A percentile compares a stretch with the other conserved stretches of the same genome.
These are phyloP conservation scores for Drosophila parvula DNA, from an alignment of 1,140 invertebrate genomes.

Conservation along the genomic window DNA sequence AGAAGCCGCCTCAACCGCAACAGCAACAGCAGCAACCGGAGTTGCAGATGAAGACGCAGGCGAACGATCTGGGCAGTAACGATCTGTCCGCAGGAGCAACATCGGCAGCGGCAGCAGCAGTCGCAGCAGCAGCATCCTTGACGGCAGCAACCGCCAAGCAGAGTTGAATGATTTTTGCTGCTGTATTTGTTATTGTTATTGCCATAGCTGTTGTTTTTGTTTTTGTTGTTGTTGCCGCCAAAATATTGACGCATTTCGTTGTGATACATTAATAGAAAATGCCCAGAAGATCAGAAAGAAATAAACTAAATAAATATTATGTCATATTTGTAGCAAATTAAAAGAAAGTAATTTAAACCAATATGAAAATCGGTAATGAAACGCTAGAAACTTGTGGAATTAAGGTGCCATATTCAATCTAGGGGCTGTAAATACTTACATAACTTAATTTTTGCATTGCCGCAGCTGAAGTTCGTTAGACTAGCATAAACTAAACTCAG, in stretches of 20 bases:
- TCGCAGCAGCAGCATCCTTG: conserved; percentile 26
- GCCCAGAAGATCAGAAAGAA: conserved; percentile 42
- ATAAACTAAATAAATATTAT: conserved; percentile 44
- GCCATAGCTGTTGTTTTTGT: conserved; percentile 34
- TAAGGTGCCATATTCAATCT: conserved; percentile 56
- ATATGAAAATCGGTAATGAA: conserved; percentile 56
- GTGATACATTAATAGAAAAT: conserved; percentile 74
- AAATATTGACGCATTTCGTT: conserved; percentile 78
- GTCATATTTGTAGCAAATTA: conserved; percentile 57
- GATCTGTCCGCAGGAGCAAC: conserved; percentile 41
- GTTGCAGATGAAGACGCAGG: conserved; percentile 54
- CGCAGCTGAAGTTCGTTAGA: conserved; percentile 55
- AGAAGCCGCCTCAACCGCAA: conserved; percentile 58
- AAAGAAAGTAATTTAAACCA: conserved; percentile 13
- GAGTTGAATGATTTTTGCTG: conserved; percentile 57
- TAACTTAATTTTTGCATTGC: conserved; percentile 38
- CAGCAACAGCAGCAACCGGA: conserved; percentile 55
- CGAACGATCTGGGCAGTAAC: conserved; percentile 51
- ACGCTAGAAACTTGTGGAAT: conserved; percentile 65
- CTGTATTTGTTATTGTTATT: conserved; percentile 41
- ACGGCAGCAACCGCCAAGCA: conserved; percentile 53
- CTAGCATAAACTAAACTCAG: conserved; percentile 74
- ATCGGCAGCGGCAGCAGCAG: conserved; percentile 30
- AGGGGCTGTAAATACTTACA: conserved; percentile 62
- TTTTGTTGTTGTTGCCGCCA: conserved; percentile 60